A percentile compares a stretch with the other conserved stretches of the same genome.
Conservation (phyloP, 2,113 vertebrate species). For the Cyanocitta stelleri region DNA sequence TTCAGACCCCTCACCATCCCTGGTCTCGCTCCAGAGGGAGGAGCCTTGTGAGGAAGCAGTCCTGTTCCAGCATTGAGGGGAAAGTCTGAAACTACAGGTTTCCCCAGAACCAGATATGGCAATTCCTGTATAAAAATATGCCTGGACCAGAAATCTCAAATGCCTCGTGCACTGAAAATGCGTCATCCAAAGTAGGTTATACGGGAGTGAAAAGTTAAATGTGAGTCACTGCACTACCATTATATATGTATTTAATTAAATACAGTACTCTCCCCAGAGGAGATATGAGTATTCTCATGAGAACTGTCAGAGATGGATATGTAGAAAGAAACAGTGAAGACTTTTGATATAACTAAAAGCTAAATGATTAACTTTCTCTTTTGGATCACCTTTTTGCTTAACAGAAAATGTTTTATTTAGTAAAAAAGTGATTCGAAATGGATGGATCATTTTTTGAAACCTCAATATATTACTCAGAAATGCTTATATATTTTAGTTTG, state of each 20-base stretch:
- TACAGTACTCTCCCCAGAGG: not conserved
- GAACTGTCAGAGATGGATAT: not conserved
- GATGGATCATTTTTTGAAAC: not conserved
- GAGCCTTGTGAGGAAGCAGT: not conserved
- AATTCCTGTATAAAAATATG: not conserved
- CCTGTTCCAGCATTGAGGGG: not conserved
- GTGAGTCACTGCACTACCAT: not conserved
- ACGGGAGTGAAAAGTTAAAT: not conserved
- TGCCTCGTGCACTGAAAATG: not conserved
- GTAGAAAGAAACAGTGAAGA: not conserved
- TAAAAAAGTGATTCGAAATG: not conserved
- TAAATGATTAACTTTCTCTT: not conserved
- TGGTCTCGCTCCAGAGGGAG: not conserved
- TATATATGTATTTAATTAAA: not conserved
- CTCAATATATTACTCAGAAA: not conserved
- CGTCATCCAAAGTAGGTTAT: no score
- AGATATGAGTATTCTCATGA: not conserved
- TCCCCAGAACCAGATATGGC: not conserved
- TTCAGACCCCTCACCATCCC: not conserved
- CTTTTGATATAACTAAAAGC: not conserved
- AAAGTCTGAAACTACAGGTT: not conserved
- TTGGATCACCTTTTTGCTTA: not conserved
- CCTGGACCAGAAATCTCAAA: not conserved
- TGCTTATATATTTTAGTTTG: not conserved
- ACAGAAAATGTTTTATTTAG: not conserved